A percentile compares a stretch with the other conserved stretches of the same genome.
These are phyloP conservation scores for Podotricha telesiphe DNA, from an alignment of 2,888 invertebrate genomes.

Conservation along the genomic window DNA sequence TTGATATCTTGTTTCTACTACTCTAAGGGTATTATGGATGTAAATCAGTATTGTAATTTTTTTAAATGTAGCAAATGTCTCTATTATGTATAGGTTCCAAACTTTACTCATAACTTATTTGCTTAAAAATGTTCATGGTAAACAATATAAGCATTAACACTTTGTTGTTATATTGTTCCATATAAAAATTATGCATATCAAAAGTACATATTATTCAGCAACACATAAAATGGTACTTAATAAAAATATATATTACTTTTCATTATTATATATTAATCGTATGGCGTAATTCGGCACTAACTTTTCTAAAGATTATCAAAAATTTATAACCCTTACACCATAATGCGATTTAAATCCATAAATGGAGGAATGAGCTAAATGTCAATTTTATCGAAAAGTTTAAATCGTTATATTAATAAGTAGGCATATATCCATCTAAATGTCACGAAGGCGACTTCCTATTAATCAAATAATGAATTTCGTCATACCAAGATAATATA, in stretches of 20 bases:
- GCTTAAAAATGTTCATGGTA: conserved; percentile 38
- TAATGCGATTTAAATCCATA: conserved; percentile 6
- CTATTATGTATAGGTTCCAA: conserved; percentile 24
- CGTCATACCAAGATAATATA: conserved; percentile 7
- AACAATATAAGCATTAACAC: conserved; percentile 40
- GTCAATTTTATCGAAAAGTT: conserved; percentile 17
- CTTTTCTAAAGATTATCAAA: conserved; percentile 33
- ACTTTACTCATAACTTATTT: conserved; percentile 41
- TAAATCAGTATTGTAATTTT: not conserved
- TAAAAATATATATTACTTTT: conserved; percentile 45
- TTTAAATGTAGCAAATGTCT: not conserved
- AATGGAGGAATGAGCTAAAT: conserved; percentile 28
- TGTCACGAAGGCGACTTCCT: conserved; percentile 1
- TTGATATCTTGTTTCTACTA: too few relatives aligned
- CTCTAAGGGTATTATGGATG: not conserved
- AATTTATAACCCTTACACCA: conserved; percentile 21
- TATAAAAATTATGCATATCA: conserved; percentile 51
- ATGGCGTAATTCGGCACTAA: conserved; percentile 47
- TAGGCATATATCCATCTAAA: conserved; percentile 6
- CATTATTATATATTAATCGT: conserved; percentile 42
- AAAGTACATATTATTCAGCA: conserved; percentile 44
- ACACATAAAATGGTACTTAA: conserved; percentile 47
- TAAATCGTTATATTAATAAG: conserved; percentile 11
- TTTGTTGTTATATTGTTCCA: conserved; percentile 54
- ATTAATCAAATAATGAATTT: conserved; percentile 14